Evolutionary conservation across 2,113 vertebrate genomes (phyloP).

Genomic region (Sapayoa aenigma): DNA sequence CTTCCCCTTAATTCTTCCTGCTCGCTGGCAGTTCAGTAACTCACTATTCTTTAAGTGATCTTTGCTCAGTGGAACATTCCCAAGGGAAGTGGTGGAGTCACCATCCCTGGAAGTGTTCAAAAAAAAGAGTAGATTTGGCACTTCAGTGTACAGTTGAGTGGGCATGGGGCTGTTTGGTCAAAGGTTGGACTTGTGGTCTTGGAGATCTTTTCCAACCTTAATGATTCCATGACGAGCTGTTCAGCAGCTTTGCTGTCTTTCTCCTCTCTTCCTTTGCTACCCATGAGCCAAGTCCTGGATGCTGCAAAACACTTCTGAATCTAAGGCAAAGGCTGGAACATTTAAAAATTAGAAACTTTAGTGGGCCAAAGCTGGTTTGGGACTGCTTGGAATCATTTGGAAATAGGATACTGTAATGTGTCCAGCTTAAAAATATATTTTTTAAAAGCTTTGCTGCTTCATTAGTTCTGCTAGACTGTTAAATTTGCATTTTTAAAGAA

Average conservation of each 20-base stretch:
- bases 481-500: background rate
- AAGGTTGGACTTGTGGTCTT: background rate
- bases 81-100: background rate
- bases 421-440: background rate
- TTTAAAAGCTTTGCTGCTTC: background rate
- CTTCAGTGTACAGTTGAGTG: background rate
- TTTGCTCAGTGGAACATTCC: background rate
- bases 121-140: background rate
- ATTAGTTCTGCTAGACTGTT: background rate
- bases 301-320: background rate
- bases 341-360: background rate
- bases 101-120: background rate
- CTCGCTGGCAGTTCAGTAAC: background rate
- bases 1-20: background rate
- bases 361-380: background rate
- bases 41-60: rapidly evolving
- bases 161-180: background rate
- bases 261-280: background rate
- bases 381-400: background rate
- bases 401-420: background rate
- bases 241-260: background rate
- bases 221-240: background rate
- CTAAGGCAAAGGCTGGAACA: background rate
- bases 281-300: background rate
- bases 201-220: background rate